Evolutionary conservation across 2,113 vertebrate species (phyloP), one percentile per base, ranked within the genome.

Genomic region (Benitochromis conjunctus): DNA sequence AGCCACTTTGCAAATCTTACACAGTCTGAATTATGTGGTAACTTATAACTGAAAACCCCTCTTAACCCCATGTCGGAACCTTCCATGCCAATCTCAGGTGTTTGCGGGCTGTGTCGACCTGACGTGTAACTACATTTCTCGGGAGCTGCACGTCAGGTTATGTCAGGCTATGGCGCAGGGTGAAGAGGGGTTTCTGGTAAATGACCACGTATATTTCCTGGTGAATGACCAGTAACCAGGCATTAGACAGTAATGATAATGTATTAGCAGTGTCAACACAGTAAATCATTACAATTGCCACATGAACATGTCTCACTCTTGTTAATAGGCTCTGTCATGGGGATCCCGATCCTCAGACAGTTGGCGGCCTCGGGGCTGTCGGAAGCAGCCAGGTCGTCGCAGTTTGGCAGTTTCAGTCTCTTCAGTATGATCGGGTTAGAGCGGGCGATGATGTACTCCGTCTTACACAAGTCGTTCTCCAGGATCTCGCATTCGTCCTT

Each of bases 401-500:
- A 99, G 97, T 99, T 99, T 1, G 99, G 99, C 87, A 99, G 95
- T 90, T 99, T 99, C 62, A 99, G 94, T 31, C 97, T 97, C 96
- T 99, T 99, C 85, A 99, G 96, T 87, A 99, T 99, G 95, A 98
- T 96, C 64, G 98, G 98, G 90, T 99, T 99, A 0, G 99, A 99
- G 74, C 99, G 97, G 55, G 99, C 99, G 43, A 99, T 99, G 86
- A 99, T 99, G 93, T 99, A 99, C 94, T 99, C 99, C 0, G 98
- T 99, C 93, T 99, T 98, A 89, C 99, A 99, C 82, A 99, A 93
- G 91, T 99, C 98, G 0, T 99, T 99, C 64, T 99, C 99, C 93
- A 99, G 96, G 89, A 99, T 99, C 94, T 99, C 99, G 7, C 99
- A 99, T 86, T 99, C 99, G 7, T 99, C 99, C 0, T 98, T 97